These are phyloP conservation scores for Hippotragus niger DNA, from an alignment of 2,113 vertebrate species.

Conservation along the genomic window DNA sequence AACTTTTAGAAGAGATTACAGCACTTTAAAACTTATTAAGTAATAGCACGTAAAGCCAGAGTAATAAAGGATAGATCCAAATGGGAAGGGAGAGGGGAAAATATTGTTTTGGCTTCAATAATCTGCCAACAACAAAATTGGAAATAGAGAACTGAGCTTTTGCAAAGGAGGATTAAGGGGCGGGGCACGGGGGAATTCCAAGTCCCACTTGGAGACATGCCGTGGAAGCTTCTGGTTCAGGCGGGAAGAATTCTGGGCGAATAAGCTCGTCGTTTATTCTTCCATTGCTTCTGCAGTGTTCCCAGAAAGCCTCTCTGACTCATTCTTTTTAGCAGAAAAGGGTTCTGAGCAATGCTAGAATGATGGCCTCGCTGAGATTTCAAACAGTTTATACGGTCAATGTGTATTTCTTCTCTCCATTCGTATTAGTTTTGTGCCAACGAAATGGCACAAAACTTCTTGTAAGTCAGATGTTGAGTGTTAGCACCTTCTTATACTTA, in stretches of 20 bases:
- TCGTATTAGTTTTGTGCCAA: not conserved
- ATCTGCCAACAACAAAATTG: slow-evolving; percentile 11
- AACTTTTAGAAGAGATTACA: not conserved
- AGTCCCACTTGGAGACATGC: not conserved
- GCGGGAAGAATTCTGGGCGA: not conserved
- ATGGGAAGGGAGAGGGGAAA: not conserved
- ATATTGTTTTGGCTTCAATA: not conserved
- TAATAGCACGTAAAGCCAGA: not conserved
- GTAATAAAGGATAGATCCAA: not conserved
- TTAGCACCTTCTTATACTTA: not conserved
- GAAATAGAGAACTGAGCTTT: not conserved
- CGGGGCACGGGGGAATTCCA: not conserved
- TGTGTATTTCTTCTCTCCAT: not conserved
- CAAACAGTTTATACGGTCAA: not conserved
- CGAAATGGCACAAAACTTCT: not conserved
- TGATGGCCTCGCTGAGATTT: not conserved
- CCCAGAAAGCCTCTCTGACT: not conserved
- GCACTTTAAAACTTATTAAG: not conserved
- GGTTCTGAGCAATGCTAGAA: not conserved
- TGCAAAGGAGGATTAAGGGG: not conserved
- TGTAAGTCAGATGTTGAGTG: not conserved
- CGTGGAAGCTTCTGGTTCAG: not conserved
- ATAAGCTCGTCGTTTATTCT: not conserved
- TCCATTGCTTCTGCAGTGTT: not conserved
- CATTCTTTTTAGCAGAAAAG: not conserved